Evolutionary conservation across 2,888 invertebrate genomes (phyloP).

Genomic region (Saturnia japonica): DNA sequence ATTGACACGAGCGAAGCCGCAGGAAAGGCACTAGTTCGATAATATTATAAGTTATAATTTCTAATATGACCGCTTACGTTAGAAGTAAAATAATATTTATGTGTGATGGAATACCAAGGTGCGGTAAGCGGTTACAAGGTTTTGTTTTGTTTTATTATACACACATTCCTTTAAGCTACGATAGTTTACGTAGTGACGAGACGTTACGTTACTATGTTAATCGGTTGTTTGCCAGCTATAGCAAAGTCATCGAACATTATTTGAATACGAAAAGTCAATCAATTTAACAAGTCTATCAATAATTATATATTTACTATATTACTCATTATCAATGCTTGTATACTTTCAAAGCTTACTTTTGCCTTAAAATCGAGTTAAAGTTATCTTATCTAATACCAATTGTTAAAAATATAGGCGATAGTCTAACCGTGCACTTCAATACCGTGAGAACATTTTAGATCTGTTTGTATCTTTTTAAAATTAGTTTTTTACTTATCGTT

Average conservation of each 20-base stretch:
- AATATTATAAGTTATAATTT: not conserved
- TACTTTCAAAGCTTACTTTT: not conserved
- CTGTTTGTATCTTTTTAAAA: not conserved
- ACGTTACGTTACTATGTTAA: slow-evolving; percentile 33
- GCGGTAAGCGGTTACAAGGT: slow-evolving; percentile 14
- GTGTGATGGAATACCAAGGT: slow-evolving; percentile 1
- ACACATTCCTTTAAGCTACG: slow-evolving; percentile 25
- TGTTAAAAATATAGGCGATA: not conserved
- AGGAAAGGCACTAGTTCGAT: too few relatives aligned
- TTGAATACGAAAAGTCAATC: not conserved
- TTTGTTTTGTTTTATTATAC: slow-evolving; percentile 26
- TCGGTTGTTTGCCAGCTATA: slow-evolving; percentile 36
- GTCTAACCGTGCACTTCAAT: not conserved
- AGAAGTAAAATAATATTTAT: slow-evolving; percentile 7
- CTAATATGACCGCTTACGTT: not conserved
- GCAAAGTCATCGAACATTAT: slow-evolving; percentile 21
- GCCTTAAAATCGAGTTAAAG: not conserved
- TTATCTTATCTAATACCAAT: not conserved
- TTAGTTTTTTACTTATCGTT: not conserved
- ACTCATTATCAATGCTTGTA: not conserved
- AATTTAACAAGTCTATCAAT: not conserved
- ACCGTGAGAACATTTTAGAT: not conserved
- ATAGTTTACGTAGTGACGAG: slow-evolving; percentile 27
- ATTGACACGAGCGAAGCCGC: too few relatives aligned
- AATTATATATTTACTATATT: not conserved